Percentiles rank a stretch among this genome's conserved stretches.
These are phyloP conservation scores for Bombus breviceps DNA, from an alignment of 1,140 invertebrate genomes.

Conservation along the genomic window DNA sequence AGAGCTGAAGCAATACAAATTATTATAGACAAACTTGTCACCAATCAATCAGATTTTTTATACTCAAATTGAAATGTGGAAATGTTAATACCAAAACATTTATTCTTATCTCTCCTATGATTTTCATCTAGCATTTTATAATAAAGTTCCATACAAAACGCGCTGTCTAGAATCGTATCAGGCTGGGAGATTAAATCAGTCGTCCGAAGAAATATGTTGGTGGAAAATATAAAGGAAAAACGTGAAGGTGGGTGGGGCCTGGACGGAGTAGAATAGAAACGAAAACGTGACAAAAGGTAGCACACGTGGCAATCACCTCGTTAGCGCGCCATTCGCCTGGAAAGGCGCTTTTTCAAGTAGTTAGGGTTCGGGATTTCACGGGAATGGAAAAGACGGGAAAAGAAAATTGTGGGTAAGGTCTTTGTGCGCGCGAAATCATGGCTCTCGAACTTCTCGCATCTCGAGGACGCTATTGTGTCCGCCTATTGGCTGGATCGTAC, in stretches of 20 bases:
- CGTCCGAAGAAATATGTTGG: background rate
- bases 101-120: no score
- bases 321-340: constrained; percentile 51
- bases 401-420: constrained; percentile 50
- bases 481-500: constrained; percentile 55
- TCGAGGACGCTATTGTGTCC: constrained; percentile 55
- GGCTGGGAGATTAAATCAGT: background rate
- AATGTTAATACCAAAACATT: no score
- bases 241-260: no score
- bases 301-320: constrained; percentile 43
- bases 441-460: constrained; percentile 57
- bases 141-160: background rate
- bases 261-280: background rate
- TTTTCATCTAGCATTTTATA: background rate
- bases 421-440: constrained; percentile 53
- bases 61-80: no score
- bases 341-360: constrained; percentile 35
- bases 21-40: no score
- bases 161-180: background rate
- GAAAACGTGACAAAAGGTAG: constrained; percentile 44
- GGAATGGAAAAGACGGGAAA: constrained; percentile 37
- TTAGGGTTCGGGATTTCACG: constrained; percentile 36
- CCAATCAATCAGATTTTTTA: no score
- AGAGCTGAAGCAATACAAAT: no score
- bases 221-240: background rate